Evolutionary conservation across 2,888 invertebrate species (phyloP), one percentile per base, ranked within the genome.

Genomic region (Maniola hyperantus): DNA sequence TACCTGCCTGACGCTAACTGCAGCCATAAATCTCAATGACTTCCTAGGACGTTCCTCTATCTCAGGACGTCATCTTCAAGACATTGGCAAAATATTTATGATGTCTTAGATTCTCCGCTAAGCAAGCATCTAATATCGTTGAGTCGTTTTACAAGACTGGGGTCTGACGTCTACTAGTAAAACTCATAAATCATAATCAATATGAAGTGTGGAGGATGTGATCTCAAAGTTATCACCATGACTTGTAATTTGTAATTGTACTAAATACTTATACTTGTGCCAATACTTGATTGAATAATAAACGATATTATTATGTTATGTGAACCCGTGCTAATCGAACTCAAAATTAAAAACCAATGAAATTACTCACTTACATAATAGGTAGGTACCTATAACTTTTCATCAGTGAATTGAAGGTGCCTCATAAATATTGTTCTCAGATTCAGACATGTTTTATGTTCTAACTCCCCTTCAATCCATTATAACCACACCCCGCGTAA

Each of bases 1-100:
- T 87, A 86, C 85, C 87, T 87, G 83, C 81, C 84, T 85, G 84
- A 80, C 82, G 80, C 79, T 85, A 86, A 87, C 84, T 82, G 80
- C 79, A 76, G 72, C 81, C 79, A 87, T 88, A 88, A 88, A 88
- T 88, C 87, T 85, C 72, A 71, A 71, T 76, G 79, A 81, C 78
- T 85, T 55, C 55, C 55, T 36, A 55, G 55, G 36, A 55, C 39
- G 39, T 39, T 36, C 54, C 33, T 54, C 39, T 55, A 55, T 55
- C 55, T 55, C 15, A 18, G 18, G 20, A 55, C 39, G 55, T 39
- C 55, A 55, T 55, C 55, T 55, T 55, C 18, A 39, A 55, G 39
- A 20, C 2, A 18, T 36, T 39, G 18, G 55, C 18, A 13, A 55
- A 11, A 55, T 55, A 18, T 55, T 55, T 55, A 55, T 39, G 39